Conservation (phyloP, 2,888 invertebrate genomes). For the Oasisia sp. region DNA sequence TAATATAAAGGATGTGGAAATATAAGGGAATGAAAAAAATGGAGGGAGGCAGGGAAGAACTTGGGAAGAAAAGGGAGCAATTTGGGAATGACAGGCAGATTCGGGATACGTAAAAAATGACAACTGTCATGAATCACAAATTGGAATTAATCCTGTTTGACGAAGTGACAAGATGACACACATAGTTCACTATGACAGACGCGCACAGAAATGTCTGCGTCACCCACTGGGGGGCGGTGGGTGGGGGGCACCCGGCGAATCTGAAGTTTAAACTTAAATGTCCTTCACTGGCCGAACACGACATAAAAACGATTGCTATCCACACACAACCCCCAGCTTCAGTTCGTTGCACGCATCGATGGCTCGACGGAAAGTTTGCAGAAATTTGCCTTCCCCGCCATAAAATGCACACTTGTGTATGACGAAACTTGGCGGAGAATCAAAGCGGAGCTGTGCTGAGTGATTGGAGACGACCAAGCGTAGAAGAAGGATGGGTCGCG, state of each 20-base stretch:
- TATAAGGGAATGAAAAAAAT: too few species aligned
- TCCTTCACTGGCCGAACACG: neutral
- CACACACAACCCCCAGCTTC: neutral
- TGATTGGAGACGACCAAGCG: neutral
- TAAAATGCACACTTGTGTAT: neutral
- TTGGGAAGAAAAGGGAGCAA: neutral
- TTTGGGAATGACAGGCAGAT: neutral
- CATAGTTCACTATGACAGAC: neutral
- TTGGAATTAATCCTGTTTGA: neutral
- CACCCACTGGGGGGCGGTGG: neutral
- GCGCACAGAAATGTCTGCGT: neutral
- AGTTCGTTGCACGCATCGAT: neutral
- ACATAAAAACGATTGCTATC: neutral
- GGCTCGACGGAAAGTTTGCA: neutral
- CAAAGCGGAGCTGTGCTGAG: neutral
- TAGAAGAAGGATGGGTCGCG: neutral
- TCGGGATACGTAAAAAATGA: neutral
- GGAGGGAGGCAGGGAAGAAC: neutral
- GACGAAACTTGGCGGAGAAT: neutral
- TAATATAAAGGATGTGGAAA: too few species aligned
- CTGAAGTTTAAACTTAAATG: neutral
- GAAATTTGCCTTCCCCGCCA: neutral
- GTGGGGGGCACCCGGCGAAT: neutral
- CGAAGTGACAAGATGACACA: neutral
- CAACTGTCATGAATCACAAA: neutral